Conservation (phyloP, 1,140 invertebrate species). For the Rhynchophorus ferrugineus region DNA sequence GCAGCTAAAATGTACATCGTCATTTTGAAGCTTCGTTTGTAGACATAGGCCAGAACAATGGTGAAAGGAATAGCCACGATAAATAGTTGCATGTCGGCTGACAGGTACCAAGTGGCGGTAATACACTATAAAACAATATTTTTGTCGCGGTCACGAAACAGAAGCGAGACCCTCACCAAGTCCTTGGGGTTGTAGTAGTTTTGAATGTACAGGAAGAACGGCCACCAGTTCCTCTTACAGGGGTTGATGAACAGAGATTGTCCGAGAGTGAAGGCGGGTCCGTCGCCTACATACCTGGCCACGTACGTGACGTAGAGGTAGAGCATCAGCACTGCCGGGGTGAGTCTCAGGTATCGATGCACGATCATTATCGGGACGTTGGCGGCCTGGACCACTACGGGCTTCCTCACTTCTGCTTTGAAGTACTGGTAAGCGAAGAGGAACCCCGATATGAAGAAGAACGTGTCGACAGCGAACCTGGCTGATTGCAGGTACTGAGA, state of each 20-base stretch:
- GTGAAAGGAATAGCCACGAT: constrained; percentile 38
- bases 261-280: constrained; percentile 15
- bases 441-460: constrained; percentile 33
- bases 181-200: constrained; percentile 29
- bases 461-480: constrained; percentile 31
- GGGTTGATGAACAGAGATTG: constrained; percentile 13
- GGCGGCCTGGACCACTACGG: constrained; percentile 13
- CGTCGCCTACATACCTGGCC: constrained; percentile 7
- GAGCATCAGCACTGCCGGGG: constrained; percentile 14
- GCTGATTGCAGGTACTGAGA: constrained; percentile 24
- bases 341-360: constrained; percentile 26
- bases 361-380: constrained; percentile 28
- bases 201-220: constrained; percentile 31
- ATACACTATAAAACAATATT: not conserved
- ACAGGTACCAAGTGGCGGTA: constrained; percentile 48
- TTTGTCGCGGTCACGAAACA: not conserved
- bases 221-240: constrained; percentile 32
- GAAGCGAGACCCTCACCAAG: no score
- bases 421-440: constrained; percentile 30
- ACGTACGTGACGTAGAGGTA: constrained; percentile 11
- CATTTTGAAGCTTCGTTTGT: not conserved
- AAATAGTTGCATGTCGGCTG: constrained; percentile 59
- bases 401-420: constrained; percentile 17
- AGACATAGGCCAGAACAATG: constrained; percentile 21
- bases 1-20: not conserved